Base-by-base conservation (phyloP, 2,113 vertebrate genomes). In the Psammodynastes pulverulentus region DNA sequence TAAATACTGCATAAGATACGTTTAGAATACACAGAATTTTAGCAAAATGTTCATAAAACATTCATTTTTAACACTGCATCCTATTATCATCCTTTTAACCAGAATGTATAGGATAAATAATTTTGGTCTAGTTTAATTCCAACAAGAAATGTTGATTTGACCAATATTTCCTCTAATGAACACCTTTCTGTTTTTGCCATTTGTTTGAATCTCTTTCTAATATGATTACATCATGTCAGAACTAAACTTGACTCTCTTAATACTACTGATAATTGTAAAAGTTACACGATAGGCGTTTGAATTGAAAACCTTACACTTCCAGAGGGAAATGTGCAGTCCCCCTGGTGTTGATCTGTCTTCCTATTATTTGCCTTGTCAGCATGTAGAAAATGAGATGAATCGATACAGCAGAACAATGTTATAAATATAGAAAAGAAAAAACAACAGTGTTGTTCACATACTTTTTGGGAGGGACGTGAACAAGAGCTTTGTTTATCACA, bases 401-500 rank as follows among this genome's bases (percentile, higher is more conserved):
- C 48, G 91, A 91, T 89, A 89, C 89, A 45, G 58, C 45, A n/a
- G 88, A 1, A 88, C 39, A 91, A 45, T 88, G 91, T 19, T 0
- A 19, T 89, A 53, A 34, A 86, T 91, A 91, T 90, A 88, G 91
- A 29, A 34, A 21, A 84, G 51, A 46, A 52, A 54, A 84, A 23
- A 26, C 92, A 91, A 87, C 56, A n/a, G 88, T 54, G 92, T 89
- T 91, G 54, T 85, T 89, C 9, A 0, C 54, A 34, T 72, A 72
- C 86, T 45, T 58, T 84, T 8, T 52, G 93, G 89, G 93, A 92
- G 48, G 3, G 53, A 88, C 93, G 88, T 34, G 91, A 45, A 94
- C 93, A 94, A 92, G 89, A 89, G 93, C 89, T 92, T 94, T 95
- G 93, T 95, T 96, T 95, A 87, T 94, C 90, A 84, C 92, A 85